Percentiles rank a stretch among this genome's conserved stretches.
Evolutionary conservation across 1,140 invertebrate genomes (phyloP).

Genomic region (Zaprionus ornatus): DNA sequence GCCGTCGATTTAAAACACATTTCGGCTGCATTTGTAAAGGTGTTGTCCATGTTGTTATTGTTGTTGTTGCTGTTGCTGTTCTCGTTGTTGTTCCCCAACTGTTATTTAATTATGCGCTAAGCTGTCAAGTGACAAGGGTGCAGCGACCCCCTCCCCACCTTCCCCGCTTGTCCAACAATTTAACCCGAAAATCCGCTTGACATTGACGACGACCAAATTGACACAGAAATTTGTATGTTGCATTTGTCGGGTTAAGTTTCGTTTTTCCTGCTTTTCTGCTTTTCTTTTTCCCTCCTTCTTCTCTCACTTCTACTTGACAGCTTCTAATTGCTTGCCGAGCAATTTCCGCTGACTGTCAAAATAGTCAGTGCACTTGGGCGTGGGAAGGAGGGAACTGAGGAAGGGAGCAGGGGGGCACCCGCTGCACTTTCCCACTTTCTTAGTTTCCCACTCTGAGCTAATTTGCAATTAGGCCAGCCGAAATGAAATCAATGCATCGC

Average conservation of each 20-base stretch:
- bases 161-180: slow-evolving; percentile 1
- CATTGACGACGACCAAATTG: slow-evolving; percentile 70
- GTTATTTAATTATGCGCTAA: slow-evolving; percentile 78
- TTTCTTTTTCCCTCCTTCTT: slow-evolving; percentile 9
- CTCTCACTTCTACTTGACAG: slow-evolving; percentile 55
- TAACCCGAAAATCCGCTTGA: slow-evolving; percentile 55
- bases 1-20: slow-evolving; percentile 63
- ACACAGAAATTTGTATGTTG: slow-evolving; percentile 62
- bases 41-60: slow-evolving; percentile 22
- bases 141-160: slow-evolving; percentile 12
- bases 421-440: slow-evolving; percentile 19
- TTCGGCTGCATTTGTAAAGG: slow-evolving; percentile 48
- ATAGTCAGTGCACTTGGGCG: slow-evolving; percentile 18
- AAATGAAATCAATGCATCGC: slow-evolving; percentile 74
- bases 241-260: slow-evolving; percentile 48
- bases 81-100: slow-evolving; percentile 22
- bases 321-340: slow-evolving; percentile 71
- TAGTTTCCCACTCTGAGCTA: slow-evolving; percentile 47
- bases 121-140: slow-evolving; percentile 79
- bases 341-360: slow-evolving; percentile 59
- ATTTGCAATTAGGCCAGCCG: slow-evolving; percentile 71
- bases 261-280: slow-evolving; percentile 12
- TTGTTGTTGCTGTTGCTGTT: slow-evolving; percentile 23
- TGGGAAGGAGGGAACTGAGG: background rate
- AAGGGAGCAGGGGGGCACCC: background rate